Percentiles rank a stretch among this genome's conserved stretches.
Evolutionary conservation across 2,797 vertebrate species (phyloP).

Genomic region (Lithobates pipiens): DNA sequence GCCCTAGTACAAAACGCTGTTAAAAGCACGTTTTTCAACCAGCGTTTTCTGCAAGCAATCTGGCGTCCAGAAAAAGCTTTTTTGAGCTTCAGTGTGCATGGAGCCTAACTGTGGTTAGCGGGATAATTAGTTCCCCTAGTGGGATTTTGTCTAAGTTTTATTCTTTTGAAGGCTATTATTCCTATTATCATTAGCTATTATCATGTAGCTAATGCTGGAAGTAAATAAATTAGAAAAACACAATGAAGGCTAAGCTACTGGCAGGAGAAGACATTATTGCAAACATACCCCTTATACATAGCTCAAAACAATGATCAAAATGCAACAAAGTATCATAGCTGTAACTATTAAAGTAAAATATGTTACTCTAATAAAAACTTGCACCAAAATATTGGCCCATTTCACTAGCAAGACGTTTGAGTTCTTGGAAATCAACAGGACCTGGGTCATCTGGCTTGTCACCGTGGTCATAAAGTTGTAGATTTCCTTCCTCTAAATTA

Average conservation of each 20-base stretch:
- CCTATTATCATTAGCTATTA: too few species aligned
- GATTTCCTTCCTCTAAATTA: conserved; percentile 34
- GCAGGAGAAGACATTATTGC: neutral
- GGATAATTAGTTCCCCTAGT: too few species aligned
- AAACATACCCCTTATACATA: neutral
- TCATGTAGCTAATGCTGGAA: too few species aligned
- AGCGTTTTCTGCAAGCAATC: too few species aligned
- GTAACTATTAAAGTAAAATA: neutral
- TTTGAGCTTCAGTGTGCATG: too few species aligned
- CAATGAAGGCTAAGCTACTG: too few species aligned
- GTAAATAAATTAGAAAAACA: neutral
- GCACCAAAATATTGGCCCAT: conserved; percentile 58
- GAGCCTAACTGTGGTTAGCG: too few species aligned
- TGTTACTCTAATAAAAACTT: conserved; percentile 41
- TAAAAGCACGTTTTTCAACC: too few species aligned
- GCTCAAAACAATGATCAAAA: neutral
- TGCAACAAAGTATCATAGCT: neutral
- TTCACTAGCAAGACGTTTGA: conserved; percentile 56
- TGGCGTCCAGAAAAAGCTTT: too few species aligned
- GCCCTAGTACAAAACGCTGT: too few species aligned
- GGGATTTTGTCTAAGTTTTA: too few species aligned
- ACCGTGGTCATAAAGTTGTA: conserved; percentile 9
- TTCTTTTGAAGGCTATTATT: too few species aligned
- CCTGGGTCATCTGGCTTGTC: conserved; percentile 35
- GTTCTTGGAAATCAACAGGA: conserved; percentile 56